Base-by-base conservation (phyloP, 2,888 invertebrate genomes). In the Drosophila nr. perissopoda region DNA sequence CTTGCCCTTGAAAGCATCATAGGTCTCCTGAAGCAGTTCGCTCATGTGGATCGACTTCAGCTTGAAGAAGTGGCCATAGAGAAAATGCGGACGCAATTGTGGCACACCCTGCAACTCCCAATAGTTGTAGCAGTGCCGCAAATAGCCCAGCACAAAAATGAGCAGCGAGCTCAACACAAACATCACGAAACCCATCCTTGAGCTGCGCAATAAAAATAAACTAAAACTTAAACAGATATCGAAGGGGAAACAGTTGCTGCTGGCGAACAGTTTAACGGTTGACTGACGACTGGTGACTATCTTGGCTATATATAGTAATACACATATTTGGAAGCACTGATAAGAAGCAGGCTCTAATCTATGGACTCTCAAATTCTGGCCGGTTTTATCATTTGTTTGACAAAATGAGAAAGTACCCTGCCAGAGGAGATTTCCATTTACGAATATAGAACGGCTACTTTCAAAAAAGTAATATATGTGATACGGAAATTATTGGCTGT, bases 1-100 rank as follows among this genome's bases (percentile, higher is more conserved):
- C 33, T 80, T 78, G 0, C 78, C 84, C 54, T 90, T 90, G n/a
- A 90, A 87, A 2, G 82, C 67, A 1, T 80, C 73, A 45, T 92
- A 92, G 16, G 89, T 68, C 42, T 91, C 87, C 18, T 83, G 79
- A 8, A 91, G 6, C 10, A 90, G 45, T 7, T 87, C 81, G 2
- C 61, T 49, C 2, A 78, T 18, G 31, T 85, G 76, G 10, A 88
- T 1, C 0, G 86, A 78, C 6, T 74, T 77, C 5, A 90, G 48
- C 6, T 77, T 80, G 29, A 73, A 77, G 18, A 89, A 56, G 42
- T 87, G 83, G 0, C 91, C 91, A 49, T 77, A 78, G 0, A 89
- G 58, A 33, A 83, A 83, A 34, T 88, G 74, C 0, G 79, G 76
- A 7, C 78, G 79, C 18, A 90, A 7, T 27, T 91, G 88, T 0